Conservation (phyloP, 2,113 vertebrate species). For the Crotalus horridus region DNA sequence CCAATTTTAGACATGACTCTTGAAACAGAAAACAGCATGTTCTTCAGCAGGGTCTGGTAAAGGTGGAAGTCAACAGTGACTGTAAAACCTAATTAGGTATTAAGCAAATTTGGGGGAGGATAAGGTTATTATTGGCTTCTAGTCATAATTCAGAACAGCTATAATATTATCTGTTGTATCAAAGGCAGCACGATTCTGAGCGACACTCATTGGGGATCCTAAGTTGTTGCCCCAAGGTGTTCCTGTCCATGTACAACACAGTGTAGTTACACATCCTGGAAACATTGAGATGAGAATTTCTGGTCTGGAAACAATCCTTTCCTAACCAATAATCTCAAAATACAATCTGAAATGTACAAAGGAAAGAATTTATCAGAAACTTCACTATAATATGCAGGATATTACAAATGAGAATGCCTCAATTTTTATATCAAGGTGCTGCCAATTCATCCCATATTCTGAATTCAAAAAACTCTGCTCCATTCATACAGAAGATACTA, state of each 20-base stretch:
- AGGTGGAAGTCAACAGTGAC: not conserved
- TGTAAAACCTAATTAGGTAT: not conserved
- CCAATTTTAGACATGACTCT: constrained; percentile 31
- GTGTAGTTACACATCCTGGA: not conserved
- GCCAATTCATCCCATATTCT: not conserved
- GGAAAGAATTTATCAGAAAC: not conserved
- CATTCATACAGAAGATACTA: not conserved
- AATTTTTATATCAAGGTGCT: not conserved
- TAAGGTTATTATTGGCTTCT: not conserved
- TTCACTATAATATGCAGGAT: not conserved
- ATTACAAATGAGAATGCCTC: not conserved
- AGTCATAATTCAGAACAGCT: not conserved
- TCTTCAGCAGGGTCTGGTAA: not conserved
- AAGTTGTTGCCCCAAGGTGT: not conserved
- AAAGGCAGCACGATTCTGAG: not conserved
- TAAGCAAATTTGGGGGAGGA: not conserved
- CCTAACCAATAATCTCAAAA: not conserved
- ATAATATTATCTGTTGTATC: not conserved
- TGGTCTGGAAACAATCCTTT: not conserved
- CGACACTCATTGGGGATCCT: not conserved
- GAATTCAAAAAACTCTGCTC: not conserved
- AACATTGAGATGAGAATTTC: not conserved
- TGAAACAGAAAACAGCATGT: not conserved
- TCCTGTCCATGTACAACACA: not conserved
- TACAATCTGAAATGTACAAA: not conserved